These are phyloP conservation scores for Nebria brevicollis DNA, from an alignment of 2,888 invertebrate genomes.

Conservation along the genomic window DNA sequence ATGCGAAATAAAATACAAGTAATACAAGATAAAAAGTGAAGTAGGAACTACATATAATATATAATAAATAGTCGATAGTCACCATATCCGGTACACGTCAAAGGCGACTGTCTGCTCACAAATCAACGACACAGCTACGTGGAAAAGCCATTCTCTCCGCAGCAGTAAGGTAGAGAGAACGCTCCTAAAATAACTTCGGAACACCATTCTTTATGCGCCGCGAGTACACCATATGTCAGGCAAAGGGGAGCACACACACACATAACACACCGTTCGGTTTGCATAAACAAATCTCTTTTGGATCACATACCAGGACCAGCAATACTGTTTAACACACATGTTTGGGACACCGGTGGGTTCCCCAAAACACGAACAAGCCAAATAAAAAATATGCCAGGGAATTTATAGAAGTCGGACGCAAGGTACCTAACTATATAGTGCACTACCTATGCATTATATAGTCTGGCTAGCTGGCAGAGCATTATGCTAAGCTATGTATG, in stretches of 20 bases:
- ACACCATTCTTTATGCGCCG: constrained; percentile 36
- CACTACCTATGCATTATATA: neutral
- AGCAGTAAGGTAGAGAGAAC: constrained; percentile 28
- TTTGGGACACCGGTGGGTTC: constrained; percentile 43
- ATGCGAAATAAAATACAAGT: neutral
- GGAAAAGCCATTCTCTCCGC: constrained; percentile 23
- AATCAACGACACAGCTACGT: constrained; percentile 25
- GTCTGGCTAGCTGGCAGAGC: neutral
- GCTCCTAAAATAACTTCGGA: constrained; percentile 34
- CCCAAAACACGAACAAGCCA: constrained; percentile 18
- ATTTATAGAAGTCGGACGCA: constrained; percentile 2
- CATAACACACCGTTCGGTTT: constrained; percentile 19
- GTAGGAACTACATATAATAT: neutral
- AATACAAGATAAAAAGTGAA: neutral
- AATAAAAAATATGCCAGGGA: neutral
- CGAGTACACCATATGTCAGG: constrained; percentile 33
- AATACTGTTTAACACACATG: constrained; percentile 40
- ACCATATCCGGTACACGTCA: neutral
- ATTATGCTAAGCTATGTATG: neutral
- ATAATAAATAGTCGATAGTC: neutral
- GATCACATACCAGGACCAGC: constrained; percentile 10
- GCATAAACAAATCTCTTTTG: constrained; percentile 39
- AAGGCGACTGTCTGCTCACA: constrained; percentile 14
- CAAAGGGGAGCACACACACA: neutral
- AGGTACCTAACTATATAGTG: neutral